Evolutionary conservation across 2,888 invertebrate genomes (phyloP).

Genomic region (Nematopogon swammerdamellus): DNA sequence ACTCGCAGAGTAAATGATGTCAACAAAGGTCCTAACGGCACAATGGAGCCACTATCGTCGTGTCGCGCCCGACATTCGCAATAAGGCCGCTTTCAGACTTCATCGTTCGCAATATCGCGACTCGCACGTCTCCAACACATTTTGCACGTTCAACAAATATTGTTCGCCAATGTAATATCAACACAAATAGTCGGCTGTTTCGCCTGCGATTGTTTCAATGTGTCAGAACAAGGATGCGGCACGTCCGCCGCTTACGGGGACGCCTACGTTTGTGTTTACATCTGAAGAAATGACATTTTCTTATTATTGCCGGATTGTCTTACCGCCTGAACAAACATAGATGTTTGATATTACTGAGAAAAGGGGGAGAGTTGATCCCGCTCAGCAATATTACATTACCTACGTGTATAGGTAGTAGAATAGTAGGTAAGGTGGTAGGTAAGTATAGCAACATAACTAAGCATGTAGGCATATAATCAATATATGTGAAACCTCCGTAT

Average conservation of each 20-base stretch:
- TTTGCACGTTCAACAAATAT: constrained; percentile 52
- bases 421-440: no score
- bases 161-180: constrained; percentile 16
- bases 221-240: background rate
- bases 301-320: background rate
- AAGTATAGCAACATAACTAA: no score
- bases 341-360: no score
- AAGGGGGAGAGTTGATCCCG: no score
- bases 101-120: background rate
- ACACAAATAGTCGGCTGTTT: background rate
- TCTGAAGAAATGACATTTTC: background rate
- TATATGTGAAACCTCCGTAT: no score
- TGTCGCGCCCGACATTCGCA: background rate
- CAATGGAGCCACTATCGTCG: background rate
- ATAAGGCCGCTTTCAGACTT: background rate
- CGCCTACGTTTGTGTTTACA: background rate
- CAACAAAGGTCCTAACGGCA: no score
- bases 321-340: background rate
- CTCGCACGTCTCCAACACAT: background rate
- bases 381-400: no score
- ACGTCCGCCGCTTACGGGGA: background rate
- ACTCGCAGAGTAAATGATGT: no score
- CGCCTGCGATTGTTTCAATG: background rate
- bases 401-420: no score
- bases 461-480: no score